These are phyloP conservation scores for Antedon bifida DNA, from an alignment of 35 echinoderm and acorn worm genomes.

Conservation along the genomic window DNA sequence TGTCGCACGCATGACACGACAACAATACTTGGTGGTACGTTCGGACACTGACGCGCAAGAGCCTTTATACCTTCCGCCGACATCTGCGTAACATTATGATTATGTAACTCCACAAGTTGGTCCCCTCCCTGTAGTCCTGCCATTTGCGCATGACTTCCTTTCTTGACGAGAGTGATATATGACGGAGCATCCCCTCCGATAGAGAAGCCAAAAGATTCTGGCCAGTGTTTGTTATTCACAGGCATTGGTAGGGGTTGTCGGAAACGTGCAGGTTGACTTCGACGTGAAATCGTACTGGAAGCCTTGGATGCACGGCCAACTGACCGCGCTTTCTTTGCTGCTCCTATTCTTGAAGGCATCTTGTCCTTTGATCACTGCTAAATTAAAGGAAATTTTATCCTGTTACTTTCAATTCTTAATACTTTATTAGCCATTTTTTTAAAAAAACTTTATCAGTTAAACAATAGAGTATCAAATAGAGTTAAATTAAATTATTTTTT, in stretches of 20 bases:
- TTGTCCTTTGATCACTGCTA: not conserved
- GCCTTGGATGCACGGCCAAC: not conserved
- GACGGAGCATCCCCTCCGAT: constrained; percentile 73
- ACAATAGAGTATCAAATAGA: too few relatives aligned
- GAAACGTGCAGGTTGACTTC: constrained; percentile 18
- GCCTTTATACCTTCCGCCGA: constrained; percentile 43
- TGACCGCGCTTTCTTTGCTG: not conserved
- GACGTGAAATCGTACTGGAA: not conserved
- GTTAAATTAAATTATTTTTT: too few relatives aligned
- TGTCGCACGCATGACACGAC: constrained; percentile 80
- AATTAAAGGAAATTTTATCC: too few relatives aligned
- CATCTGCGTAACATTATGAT: constrained; percentile 44
- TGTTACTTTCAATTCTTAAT: too few relatives aligned
- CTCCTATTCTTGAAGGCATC: not conserved
- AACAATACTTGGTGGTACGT: constrained; percentile 78
- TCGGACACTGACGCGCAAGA: constrained; percentile 53
- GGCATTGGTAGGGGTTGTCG: constrained; percentile 56
- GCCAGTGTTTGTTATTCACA: constrained; percentile 69
- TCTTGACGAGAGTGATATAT: constrained; percentile 47
- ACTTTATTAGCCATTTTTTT: too few relatives aligned
- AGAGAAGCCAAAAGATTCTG: constrained; percentile 71
- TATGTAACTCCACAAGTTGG: constrained; percentile 63
- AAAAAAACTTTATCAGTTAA: too few relatives aligned
- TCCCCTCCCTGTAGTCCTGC: constrained; percentile 89
- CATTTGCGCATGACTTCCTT: constrained; percentile 47